phyloP scores from a whole-genome alignment of 2,113 vertebrate species.

The Chlorocebus sabaeus region DNA sequence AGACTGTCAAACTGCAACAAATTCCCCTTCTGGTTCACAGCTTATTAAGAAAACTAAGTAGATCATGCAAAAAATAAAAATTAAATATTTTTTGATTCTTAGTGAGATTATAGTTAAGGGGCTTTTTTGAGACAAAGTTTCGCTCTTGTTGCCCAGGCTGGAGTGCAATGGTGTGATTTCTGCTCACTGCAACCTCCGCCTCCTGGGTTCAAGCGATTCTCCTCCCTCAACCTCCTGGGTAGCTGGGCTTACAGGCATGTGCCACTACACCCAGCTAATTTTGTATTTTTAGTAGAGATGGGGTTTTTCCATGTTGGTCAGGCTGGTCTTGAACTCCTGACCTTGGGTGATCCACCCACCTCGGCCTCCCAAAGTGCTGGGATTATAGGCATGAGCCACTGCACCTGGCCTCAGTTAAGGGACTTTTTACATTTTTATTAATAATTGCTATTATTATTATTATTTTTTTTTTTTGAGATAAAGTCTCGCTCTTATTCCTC shows the following conservation, averaged over 20 bases:
- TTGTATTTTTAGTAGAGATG: neutral
- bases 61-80: neutral
- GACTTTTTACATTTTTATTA: no score
- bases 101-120: neutral
- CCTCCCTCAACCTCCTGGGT: neutral
- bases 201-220: neutral
- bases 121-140: neutral
- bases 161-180: neutral
- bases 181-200: no score
- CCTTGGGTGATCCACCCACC: neutral
- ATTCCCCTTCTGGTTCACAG: neutral
- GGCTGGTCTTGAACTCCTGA: neutral
- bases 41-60: neutral
- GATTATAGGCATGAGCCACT: no score
- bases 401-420: no score
- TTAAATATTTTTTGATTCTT: neutral
- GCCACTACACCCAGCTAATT: neutral
- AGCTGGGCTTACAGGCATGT: neutral
- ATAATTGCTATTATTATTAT: no score
- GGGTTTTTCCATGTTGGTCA: neutral
- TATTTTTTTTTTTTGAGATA: no score
- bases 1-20: neutral
- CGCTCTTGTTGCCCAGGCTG: neutral
- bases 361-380: neutral
- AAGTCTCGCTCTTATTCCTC: no score